Evolutionary conservation across 2,797 vertebrate species (phyloP).

Genomic region (Linurgus olivaceus): DNA sequence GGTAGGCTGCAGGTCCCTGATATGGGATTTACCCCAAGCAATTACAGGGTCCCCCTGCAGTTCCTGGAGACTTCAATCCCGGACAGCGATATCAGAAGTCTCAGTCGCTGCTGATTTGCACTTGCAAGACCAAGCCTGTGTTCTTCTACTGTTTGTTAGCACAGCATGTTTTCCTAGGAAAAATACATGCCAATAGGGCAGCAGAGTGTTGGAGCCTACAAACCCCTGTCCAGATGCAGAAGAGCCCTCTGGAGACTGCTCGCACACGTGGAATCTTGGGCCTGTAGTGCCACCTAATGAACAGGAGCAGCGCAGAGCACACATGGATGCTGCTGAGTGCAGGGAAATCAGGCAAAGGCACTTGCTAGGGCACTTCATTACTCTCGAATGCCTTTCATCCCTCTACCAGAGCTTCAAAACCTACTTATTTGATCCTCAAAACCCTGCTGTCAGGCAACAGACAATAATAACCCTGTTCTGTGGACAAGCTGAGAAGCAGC

Average conservation of each 20-base stretch:
- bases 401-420: background rate
- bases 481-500: background rate
- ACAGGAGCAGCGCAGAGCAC: background rate
- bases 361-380: background rate
- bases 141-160: background rate
- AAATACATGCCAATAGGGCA: background rate
- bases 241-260: background rate
- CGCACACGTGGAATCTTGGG: background rate
- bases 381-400: background rate
- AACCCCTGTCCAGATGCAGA: background rate
- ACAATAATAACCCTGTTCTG: background rate
- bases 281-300: constrained; percentile 64
- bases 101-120: background rate
- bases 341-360: background rate
- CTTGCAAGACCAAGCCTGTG: background rate
- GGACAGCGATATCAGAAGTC: background rate
- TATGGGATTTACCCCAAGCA: background rate
- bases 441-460: background rate
- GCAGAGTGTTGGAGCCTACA: background rate
- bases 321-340: fast-evolving
- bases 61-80: background rate
- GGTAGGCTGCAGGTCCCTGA: background rate
- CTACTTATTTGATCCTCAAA: background rate
- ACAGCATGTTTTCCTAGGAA: background rate
- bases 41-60: background rate